Conservation (phyloP, 2,797 vertebrate genomes). For the Enteromius thamalakanensis region DNA sequence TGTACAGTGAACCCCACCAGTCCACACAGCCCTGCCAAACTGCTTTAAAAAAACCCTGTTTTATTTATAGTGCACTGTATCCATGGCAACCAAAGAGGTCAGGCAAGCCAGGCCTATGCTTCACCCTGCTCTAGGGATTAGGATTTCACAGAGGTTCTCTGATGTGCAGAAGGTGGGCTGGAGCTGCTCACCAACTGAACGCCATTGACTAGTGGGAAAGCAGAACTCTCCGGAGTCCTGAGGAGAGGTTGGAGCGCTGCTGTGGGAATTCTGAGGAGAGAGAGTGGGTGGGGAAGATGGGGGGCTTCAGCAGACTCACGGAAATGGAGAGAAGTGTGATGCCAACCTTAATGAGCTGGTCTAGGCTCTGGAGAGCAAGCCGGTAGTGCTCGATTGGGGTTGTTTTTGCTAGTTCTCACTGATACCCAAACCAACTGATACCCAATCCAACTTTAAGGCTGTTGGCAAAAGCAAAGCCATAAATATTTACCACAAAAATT, state of each 20-base stretch:
- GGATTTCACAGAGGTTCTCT: constrained; percentile 91
- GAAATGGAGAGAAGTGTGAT: constrained; percentile 62
- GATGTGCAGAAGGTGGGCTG: constrained; percentile 84
- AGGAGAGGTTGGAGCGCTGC: constrained; percentile 52
- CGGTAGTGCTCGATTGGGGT: constrained; percentile 48
- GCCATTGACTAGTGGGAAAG: constrained; percentile 67
- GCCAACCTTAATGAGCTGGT: constrained; percentile 66
- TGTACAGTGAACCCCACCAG: constrained; percentile 81
- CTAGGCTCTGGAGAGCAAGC: constrained; percentile 62
- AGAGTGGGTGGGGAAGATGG: constrained; percentile 55
- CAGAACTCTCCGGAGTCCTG: constrained; percentile 66
- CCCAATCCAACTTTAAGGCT: constrained; percentile 35
- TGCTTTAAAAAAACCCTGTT: constrained; percentile 87
- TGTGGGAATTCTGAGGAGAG: constrained; percentile 73
- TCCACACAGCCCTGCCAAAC: constrained; percentile 86
- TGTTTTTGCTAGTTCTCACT: constrained; percentile 51
- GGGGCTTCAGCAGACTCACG: constrained; percentile 57
- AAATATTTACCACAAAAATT: constrained; percentile 60
- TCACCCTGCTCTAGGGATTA: constrained; percentile 98
- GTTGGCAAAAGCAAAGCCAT: constrained; percentile 11
- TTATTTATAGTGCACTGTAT: constrained; percentile 99
- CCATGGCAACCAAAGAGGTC: constrained; percentile 99
- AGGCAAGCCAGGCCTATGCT: constrained; percentile 97
- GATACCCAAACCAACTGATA: constrained; percentile 53
- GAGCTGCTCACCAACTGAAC: constrained; percentile 75